Evolutionary conservation across 2,797 vertebrate genomes (phyloP).

Genomic region (Gephyroberyx darwinii): DNA sequence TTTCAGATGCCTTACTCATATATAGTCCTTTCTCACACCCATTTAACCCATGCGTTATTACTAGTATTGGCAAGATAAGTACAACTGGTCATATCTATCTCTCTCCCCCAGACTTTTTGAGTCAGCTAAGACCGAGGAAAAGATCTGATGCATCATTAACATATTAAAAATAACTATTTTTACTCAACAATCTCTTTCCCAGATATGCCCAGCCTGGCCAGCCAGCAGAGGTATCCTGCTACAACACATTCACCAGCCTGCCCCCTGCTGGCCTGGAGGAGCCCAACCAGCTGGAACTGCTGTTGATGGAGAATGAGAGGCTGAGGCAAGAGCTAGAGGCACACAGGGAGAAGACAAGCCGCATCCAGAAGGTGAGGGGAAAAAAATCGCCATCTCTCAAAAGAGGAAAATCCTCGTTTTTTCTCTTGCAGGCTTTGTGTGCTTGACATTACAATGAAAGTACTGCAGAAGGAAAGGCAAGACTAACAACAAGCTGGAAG

Average conservation of each 20-base stretch:
- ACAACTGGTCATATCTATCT: neutral
- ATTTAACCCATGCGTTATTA: neutral
- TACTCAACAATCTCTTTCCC: constrained; percentile 27
- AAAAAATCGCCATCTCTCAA: neutral
- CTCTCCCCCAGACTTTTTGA: neutral
- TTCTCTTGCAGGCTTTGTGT: neutral
- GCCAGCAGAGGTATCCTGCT: constrained; percentile 70
- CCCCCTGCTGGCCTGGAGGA: constrained; percentile 84
- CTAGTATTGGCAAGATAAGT: neutral
- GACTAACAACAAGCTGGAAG: neutral
- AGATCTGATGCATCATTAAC: neutral
- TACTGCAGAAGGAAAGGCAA: neutral
- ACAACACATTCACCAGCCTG: constrained; percentile 75
- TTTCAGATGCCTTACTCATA: constrained; percentile 23
- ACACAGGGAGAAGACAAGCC: constrained; percentile 84
- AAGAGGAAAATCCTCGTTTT: neutral
- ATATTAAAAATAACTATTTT: neutral
- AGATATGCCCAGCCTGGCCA: constrained; percentile 84
- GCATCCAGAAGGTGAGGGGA: constrained; percentile 92
- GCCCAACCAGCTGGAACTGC: constrained; percentile 83
- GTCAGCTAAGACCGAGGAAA: neutral
- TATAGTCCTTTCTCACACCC: constrained; percentile 19
- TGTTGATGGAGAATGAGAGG: constrained; percentile 91
- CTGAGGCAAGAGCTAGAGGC: constrained; percentile 89
- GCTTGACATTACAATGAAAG: neutral